Conservation (phyloP, 2,113 vertebrate species). For the Oostethus manadensis region DNA sequence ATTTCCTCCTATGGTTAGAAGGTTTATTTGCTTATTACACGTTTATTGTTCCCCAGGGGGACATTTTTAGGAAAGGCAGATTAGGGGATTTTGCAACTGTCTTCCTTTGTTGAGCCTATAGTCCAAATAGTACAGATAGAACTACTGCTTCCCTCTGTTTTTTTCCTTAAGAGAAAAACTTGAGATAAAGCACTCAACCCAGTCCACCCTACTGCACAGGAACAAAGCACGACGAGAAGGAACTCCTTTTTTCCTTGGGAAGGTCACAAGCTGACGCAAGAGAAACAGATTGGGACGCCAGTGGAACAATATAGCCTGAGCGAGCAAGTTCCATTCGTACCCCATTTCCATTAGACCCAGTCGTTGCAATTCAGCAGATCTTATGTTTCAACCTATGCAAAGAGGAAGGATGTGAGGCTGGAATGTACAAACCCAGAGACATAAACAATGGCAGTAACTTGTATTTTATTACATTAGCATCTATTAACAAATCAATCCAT, state of each 20-base stretch:
- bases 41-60: background rate
- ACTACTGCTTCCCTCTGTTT: background rate
- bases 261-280: slow-evolving; percentile 45
- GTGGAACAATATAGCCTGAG: slow-evolving; percentile 60
- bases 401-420: slow-evolving; percentile 8
- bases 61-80: background rate
- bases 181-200: slow-evolving; percentile 27
- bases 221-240: slow-evolving; percentile 28
- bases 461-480: slow-evolving; percentile 27
- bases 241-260: slow-evolving; percentile 27
- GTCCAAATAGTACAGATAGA: background rate
- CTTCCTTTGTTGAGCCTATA: no score
- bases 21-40: background rate
- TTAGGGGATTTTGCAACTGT: background rate
- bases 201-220: slow-evolving; percentile 10
- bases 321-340: slow-evolving; percentile 68
- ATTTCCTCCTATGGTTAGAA: background rate
- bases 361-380: slow-evolving; percentile 60
- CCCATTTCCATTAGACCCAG: slow-evolving; percentile 50
- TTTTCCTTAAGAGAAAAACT: slow-evolving; percentile 24
- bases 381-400: slow-evolving; percentile 31
- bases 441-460: slow-evolving; percentile 17
- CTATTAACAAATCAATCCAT: background rate
- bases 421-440: slow-evolving; percentile 7
- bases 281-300: slow-evolving; percentile 51